phyloP scores from a whole-genome alignment of 2,888 invertebrate species.

The Xanthorhoe designata region DNA sequence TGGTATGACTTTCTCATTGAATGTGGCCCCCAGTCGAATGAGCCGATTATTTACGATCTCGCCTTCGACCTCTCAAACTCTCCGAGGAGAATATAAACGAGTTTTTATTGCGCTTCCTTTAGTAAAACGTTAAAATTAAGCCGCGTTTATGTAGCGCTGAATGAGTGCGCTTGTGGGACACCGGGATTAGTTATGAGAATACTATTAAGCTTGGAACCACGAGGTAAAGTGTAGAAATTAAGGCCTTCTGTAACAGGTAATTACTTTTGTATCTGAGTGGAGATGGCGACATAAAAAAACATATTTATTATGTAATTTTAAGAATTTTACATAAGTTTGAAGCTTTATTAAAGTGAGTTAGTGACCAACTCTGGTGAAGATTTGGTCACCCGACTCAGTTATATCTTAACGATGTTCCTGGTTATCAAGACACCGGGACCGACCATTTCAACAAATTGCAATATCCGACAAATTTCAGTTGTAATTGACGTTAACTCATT shows the following conservation, averaged over 20 bases:
- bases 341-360: too few relatives aligned
- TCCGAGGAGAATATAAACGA: conserved; percentile 56
- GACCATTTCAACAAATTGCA: too few relatives aligned
- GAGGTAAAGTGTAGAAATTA: conserved; percentile 20
- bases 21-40: conserved; percentile 57
- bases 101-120: conserved; percentile 61
- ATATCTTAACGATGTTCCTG: too few relatives aligned
- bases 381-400: too few relatives aligned
- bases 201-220: conserved; percentile 35
- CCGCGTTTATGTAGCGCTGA: conserved; percentile 53
- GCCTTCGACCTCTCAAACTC: conserved; percentile 41
- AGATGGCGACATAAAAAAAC: not conserved
- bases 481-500: too few relatives aligned
- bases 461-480: too few relatives aligned
- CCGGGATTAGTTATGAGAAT: conserved; percentile 42
- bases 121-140: conserved; percentile 63
- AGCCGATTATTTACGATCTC: conserved; percentile 68
- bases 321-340: not conserved
- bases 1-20: conserved; percentile 12
- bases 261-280: not conserved
- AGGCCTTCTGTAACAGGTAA: conserved; percentile 10
- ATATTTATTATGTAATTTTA: not conserved
- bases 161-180: conserved; percentile 47
- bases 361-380: too few relatives aligned
- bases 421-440: too few relatives aligned